Base-by-base conservation (phyloP, 1,140 invertebrate species). In the Micrasema minimum region DNA sequence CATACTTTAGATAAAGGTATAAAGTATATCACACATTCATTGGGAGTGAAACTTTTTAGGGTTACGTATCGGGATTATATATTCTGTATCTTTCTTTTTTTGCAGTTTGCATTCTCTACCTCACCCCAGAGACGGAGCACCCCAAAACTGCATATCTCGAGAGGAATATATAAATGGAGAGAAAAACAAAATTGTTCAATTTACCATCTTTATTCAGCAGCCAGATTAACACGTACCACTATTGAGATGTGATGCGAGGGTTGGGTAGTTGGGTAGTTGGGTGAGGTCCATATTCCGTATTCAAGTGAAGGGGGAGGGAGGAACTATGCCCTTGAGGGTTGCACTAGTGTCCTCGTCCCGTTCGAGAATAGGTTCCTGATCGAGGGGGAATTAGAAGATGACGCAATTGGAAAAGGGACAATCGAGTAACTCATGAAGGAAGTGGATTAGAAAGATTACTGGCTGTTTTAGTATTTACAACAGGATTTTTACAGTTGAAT, bases 131-230 rank as follows among this genome's bases (percentile, higher is more conserved):
- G 50, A 53, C 50, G 23, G 5, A n/a, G 26, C n/a, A 37, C 20
- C 11, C 51, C 45, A 22, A 16, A 18, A 31, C n/a, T 64, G 59
- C 59, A 64, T 46, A 45, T 22, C 22, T 64, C 12, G 41, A 72
- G 64, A 67, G 65, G 41, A 74, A 71, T 74, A 71, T 74, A 71
- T 55, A 69, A 71, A 68, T 65, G 37, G 55, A 48, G 62, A 46
- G 72, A 73, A 73, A 64, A 70, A 71, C 65, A 68, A 74, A 74
- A 74, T 74, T 74, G 72, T 74, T 74, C 72, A 74, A 74, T 74
- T 74, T 74, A 74, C 51, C 72, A 59, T 74, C 72, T 62, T 74
- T 68, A 74, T 74, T 74, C 72, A 74, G 72, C 71, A 74, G 72
- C 65, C 46, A 71, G 72, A 74, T 74, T 74, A 74, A 71, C 72